phyloP scores from a whole-genome alignment of 2,113 vertebrate species.

The Peromyscus maniculatus region DNA sequence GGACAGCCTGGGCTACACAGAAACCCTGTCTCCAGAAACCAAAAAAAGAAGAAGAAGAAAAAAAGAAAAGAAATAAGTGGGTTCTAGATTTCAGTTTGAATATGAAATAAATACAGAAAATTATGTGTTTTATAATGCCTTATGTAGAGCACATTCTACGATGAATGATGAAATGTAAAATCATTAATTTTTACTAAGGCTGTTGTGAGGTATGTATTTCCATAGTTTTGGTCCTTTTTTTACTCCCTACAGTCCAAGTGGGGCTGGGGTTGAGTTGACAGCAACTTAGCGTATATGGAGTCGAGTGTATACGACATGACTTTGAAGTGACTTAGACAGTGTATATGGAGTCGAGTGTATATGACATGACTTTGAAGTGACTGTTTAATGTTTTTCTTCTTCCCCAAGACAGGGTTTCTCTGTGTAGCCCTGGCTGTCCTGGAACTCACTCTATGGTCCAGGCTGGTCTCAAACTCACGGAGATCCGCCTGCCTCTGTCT shows the following conservation, averaged over 20 bases:
- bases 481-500: background rate
- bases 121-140: background rate
- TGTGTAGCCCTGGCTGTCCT: background rate
- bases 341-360: background rate
- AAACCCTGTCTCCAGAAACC: background rate
- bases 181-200: conserved; percentile 46
- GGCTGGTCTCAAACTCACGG: background rate
- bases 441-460: background rate
- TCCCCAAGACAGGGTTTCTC: background rate
- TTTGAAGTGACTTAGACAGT: conserved; percentile 2
- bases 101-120: conserved; percentile 48
- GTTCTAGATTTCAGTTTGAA: conserved; percentile 43
- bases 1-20: background rate
- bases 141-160: background rate
- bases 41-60: too few species aligned
- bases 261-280: conserved; percentile 15
- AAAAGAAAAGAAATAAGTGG: background rate
- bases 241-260: background rate
- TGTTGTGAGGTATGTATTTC: conserved; percentile 47
- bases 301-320: background rate
- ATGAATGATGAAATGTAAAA: background rate
- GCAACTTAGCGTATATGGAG: conserved; percentile 16
- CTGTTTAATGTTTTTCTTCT: background rate
- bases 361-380: conserved; percentile 18
- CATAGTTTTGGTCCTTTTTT: conserved; percentile 1